These are phyloP conservation scores for Episyrphus balteatus DNA, from an alignment of 1,140 invertebrate genomes.

Conservation along the genomic window DNA sequence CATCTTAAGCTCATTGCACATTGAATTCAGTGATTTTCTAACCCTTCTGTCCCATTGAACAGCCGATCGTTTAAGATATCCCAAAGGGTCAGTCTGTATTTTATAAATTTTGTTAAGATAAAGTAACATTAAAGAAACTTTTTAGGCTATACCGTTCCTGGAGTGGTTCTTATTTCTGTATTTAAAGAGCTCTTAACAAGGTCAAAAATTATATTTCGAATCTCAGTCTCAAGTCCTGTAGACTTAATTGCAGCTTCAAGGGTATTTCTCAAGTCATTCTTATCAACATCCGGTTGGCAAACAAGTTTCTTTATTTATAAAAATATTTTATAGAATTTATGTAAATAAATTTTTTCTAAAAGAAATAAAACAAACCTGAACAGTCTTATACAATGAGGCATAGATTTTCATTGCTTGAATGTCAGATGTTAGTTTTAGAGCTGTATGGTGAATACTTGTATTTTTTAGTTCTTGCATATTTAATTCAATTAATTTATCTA, in stretches of 20 bases:
- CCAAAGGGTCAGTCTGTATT: slow-evolving; percentile 42
- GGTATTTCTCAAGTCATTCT: slow-evolving; percentile 64
- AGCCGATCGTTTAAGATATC: slow-evolving; percentile 71
- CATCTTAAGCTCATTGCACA: slow-evolving; percentile 80
- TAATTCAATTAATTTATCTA: slow-evolving; percentile 10
- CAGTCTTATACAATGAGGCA: slow-evolving; percentile 48
- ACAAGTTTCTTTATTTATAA: slow-evolving; percentile 51
- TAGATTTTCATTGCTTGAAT: slow-evolving; percentile 52
- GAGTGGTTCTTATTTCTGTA: slow-evolving; percentile 14
- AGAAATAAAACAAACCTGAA: slow-evolving; percentile 41
- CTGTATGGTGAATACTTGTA: slow-evolving; percentile 46
- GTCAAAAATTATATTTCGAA: slow-evolving; percentile 72
- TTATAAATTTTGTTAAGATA: background rate
- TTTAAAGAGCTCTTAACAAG: slow-evolving; percentile 46
- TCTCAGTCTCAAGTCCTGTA: slow-evolving; percentile 64
- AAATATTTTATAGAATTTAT: slow-evolving; percentile 1
- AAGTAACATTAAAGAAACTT: background rate
- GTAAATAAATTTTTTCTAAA: background rate
- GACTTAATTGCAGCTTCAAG: slow-evolving; percentile 59
- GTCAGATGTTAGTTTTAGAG: slow-evolving; percentile 49
- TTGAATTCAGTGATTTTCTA: slow-evolving; percentile 88
- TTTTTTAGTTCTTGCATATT: slow-evolving; percentile 44
- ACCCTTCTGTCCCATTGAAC: slow-evolving; percentile 87
- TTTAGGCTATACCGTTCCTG: background rate
- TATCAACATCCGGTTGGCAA: slow-evolving; percentile 55